phyloP scores from a whole-genome alignment of 2,888 invertebrate species.

The Sepiola atlantica region DNA sequence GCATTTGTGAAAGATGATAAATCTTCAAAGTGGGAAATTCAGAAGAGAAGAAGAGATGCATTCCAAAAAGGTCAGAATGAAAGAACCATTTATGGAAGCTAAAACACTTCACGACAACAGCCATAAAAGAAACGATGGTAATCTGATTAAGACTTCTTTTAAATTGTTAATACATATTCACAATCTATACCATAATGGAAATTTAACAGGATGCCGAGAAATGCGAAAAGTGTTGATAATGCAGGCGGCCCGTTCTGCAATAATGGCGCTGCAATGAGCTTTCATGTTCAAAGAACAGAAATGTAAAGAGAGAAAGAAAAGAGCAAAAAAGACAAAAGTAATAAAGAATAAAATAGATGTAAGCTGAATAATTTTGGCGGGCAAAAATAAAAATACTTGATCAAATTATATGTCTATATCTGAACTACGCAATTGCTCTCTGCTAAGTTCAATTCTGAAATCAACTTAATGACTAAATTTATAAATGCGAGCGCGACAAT shows the following conservation, averaged over 20 bases:
- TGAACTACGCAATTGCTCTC: neutral
- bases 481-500: neutral
- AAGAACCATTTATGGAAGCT: neutral
- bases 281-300: neutral
- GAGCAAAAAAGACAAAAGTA: neutral
- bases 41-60: neutral
- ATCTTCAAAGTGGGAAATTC: neutral
- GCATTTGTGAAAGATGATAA: neutral
- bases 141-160: constrained; percentile 10
- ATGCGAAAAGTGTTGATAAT: neutral
- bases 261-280: neutral
- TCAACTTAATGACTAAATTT: constrained; percentile 22
- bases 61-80: neutral
- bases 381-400: constrained; percentile 18
- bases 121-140: neutral
- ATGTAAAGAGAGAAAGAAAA: neutral
- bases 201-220: neutral
- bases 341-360: neutral
- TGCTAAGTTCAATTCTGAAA: neutral
- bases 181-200: neutral
- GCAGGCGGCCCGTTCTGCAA: neutral
- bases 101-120: neutral
- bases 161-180: constrained; percentile 32
- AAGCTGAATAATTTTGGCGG: neutral
- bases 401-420: constrained; percentile 6